Evolutionary conservation across 2,888 invertebrate genomes (phyloP).

Genomic region (Epistrophe grossulariae): DNA sequence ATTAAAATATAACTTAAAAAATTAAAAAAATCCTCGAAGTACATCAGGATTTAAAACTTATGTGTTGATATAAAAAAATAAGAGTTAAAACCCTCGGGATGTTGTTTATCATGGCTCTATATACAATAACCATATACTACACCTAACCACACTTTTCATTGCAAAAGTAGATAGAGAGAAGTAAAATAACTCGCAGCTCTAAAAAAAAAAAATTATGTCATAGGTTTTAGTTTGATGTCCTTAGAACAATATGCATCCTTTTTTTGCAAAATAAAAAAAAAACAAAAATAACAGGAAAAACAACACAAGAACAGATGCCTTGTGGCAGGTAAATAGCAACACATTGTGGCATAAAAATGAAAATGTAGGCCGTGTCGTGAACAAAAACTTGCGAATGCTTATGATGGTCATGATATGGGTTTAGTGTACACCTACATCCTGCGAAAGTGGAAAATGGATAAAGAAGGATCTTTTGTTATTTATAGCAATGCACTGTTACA

Average conservation of each 20-base stretch:
- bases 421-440: not conserved
- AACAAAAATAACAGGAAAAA: not conserved
- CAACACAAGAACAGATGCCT: slow-evolving; percentile 8
- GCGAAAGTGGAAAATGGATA: not conserved
- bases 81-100: not conserved
- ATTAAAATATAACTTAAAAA: not conserved
- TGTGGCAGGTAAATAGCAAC: slow-evolving; percentile 34
- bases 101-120: not conserved
- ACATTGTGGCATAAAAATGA: slow-evolving; percentile 21
- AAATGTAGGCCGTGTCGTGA: slow-evolving; percentile 58
- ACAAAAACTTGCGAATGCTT: slow-evolving; percentile 29
- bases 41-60: slow-evolving; percentile 6
- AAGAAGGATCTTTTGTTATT: slow-evolving; percentile 2
- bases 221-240: slow-evolving; percentile 41
- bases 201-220: slow-evolving; percentile 18
- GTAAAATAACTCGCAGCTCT: not conserved
- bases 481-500: not conserved
- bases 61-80: not conserved
- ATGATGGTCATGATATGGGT: not conserved
- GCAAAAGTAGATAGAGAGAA: not conserved
- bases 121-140: no score
- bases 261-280: not conserved
- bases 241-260: slow-evolving; percentile 54
- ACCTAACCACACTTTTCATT: not conserved
- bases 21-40: not conserved